A percentile compares a stretch with the other conserved stretches of the same genome.
Evolutionary conservation across 2,113 vertebrate species (phyloP).

Genomic region (Hydrochoerus hydrochaeris): DNA sequence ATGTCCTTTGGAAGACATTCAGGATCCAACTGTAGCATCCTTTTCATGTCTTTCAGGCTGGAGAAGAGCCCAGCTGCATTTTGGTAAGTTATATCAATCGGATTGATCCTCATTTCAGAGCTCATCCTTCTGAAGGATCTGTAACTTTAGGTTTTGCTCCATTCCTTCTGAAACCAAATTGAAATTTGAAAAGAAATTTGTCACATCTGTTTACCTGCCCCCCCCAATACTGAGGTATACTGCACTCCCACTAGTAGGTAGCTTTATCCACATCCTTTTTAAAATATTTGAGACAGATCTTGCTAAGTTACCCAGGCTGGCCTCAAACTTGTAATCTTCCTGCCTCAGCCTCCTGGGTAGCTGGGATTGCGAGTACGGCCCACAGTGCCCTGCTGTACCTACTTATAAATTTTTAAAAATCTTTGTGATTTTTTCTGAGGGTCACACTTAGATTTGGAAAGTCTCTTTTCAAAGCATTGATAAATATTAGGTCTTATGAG

Average conservation of each 20-base stretch:
- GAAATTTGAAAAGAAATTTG: neutral
- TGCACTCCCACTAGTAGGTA: neutral
- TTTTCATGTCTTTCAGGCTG: slow-evolving; percentile 69
- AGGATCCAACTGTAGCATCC: neutral
- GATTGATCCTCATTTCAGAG: neutral
- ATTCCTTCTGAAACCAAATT: neutral
- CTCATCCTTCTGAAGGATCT: neutral
- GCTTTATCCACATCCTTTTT: neutral
- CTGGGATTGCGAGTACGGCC: neutral
- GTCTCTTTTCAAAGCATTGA: neutral
- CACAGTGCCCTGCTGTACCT: neutral
- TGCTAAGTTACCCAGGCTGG: neutral
- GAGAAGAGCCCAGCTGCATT: slow-evolving; percentile 78
- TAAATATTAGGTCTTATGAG: neutral
- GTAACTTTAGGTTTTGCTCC: neutral
- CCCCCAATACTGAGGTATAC: neutral
- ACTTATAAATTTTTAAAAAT: neutral
- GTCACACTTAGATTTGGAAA: slow-evolving; percentile 9
- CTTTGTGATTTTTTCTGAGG: neutral
- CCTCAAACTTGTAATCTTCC: neutral
- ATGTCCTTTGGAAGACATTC: neutral
- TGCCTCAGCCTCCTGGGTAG: neutral
- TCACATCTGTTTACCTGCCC: neutral
- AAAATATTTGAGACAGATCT: neutral
- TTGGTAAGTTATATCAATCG: slow-evolving; percentile 61